Conservation (phyloP, 2,113 vertebrate species). For the Pungitius pungitius region DNA sequence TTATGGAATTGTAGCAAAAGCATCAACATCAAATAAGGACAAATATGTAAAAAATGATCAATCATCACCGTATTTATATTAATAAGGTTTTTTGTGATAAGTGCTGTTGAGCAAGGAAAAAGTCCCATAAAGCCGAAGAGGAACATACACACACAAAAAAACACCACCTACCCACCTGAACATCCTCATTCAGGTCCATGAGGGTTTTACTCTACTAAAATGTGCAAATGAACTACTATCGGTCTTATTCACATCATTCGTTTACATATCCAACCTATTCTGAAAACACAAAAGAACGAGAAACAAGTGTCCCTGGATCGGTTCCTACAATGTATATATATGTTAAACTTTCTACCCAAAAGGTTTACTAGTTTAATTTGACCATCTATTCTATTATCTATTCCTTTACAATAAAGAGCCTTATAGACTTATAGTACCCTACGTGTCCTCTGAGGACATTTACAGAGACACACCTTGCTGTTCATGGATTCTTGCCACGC, state of each 20-base stretch:
- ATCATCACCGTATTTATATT: background rate
- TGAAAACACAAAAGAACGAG: background rate
- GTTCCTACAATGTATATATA: background rate
- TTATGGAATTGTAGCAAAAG: background rate
- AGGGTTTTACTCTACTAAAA: background rate
- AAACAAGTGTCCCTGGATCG: background rate
- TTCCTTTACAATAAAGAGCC: background rate
- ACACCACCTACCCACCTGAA: background rate
- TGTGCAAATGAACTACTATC: background rate
- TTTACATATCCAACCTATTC: background rate
- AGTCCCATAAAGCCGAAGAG: background rate
- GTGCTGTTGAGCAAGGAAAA: background rate
- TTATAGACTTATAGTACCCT: background rate
- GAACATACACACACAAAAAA: background rate
- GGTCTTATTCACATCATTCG: background rate
- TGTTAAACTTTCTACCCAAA: background rate
- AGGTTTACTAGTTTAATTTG: background rate
- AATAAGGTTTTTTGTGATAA: background rate
- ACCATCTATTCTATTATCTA: background rate
- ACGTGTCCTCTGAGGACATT: conserved; percentile 1
- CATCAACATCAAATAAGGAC: background rate
- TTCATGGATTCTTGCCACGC: conserved; percentile 22
- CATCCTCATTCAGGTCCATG: background rate
- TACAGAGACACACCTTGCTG: background rate
- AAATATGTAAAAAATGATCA: background rate